Evolutionary conservation across 2,888 invertebrate genomes (phyloP), one percentile per base, ranked within the genome.

Genomic region (Machimus rusticus): DNA sequence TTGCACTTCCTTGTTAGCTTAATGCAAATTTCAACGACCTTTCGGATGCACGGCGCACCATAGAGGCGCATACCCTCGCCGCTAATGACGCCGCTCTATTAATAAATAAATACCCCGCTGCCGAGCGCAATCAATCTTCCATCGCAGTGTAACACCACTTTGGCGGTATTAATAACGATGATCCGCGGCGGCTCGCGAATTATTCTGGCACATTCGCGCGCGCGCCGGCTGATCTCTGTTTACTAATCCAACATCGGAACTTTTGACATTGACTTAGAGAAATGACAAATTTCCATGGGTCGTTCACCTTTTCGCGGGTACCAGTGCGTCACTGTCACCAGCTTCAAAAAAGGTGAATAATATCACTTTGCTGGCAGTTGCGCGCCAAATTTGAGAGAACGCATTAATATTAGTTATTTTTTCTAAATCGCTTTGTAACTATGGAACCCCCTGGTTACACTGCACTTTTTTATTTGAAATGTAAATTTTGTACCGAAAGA

Each of bases 191-290:
- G 51, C n/a, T 79, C 66, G 79, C 51, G 23, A 79, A 79, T 79
- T 55, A 51, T 51, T 79, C 79, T 78, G 78, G 78, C 78, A 39
- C 78, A 51, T 79, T 28, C 51, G 79, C 0, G 14, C 31, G 28
- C 31, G 16, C 28, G 79, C 23, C 46, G 51, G 51, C 28, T 66
- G 66, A 66, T 79, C 28, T 51, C 46, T 79, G 79, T 79, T 79
- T 79, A 79, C 79, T 51, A 46, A 16, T 79, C 31, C 79, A 79
- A 51, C 79, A 28, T 51, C 51, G 51, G n/a, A 79, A 46, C 23
- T 79, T 51, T 79, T 79, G 79, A 79, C 79, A 51, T 79, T 79
- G 79, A 79, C 79, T 46, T 79, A 79, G 51, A 79, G 79, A 79
- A 51, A 79, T 79, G 79, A 79, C 28, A 79, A 79, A 79, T 79